Evolutionary conservation across 2,797 vertebrate genomes (phyloP), one percentile per base, ranked within the genome.

Genomic region (Sphaeramia orbicularis): DNA sequence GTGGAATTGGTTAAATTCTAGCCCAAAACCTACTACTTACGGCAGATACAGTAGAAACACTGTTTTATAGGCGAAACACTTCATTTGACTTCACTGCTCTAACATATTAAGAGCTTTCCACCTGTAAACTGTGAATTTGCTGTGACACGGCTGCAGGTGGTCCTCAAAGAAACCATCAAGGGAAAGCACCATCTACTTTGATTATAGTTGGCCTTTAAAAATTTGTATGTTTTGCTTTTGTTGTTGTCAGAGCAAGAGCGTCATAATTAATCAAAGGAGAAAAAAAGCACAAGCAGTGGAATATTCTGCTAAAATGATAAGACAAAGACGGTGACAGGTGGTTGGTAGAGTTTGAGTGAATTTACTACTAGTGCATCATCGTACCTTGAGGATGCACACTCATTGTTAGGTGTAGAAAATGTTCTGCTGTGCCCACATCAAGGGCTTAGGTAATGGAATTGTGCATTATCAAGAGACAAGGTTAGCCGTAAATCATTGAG

Each of bases 321-420:
- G 45, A 44, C 37, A 27, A 56, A 56, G 38, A 15, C 36, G 37
- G 45, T 13, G 16, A 49, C 18, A 32, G 47, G 30, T n/a, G 44
- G 51, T 53, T 38, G 6, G 27, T 65, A 12, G 9, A n/a, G 35
- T 21, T 32, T 50, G 8, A 50, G 14, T 24, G n/a, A 55, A 66
- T 8, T 41, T 53, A 1, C 24, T 12, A 37, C 6, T 27, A 3
- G 7, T 32, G 9, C 50, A 30, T 56, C 16, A 16, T 16, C 21
- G 19, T 48, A 10, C 18, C 10, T 35, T 16, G 47, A 35, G 21
- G 2, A 1, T 19, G 11, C 14, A 8, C 19, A 6, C 9, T 45
- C 21, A 30, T 49, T 72, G 41, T 27, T 13, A 7, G 6, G 45
- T 35, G 36, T 12, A 37, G 30, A 57, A 59, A 1, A n/a, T 0